These are phyloP conservation scores for Symphodus melops DNA, from an alignment of 2,113 vertebrate genomes.

Conservation along the genomic window DNA sequence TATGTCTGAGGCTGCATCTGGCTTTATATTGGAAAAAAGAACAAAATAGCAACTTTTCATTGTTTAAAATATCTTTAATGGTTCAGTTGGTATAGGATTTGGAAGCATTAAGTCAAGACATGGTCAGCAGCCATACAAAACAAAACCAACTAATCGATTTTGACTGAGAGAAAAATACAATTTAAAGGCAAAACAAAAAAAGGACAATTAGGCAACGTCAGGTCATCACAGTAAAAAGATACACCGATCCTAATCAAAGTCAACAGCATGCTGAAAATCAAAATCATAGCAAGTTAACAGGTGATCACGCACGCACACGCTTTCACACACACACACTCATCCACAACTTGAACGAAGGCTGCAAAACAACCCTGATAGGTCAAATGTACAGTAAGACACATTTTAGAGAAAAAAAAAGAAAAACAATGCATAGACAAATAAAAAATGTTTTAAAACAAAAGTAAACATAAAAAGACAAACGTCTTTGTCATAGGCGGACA, in stretches of 20 bases:
- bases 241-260: constrained; percentile 64
- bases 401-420: constrained; percentile 55
- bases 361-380: constrained; percentile 60
- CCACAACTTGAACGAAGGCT: constrained; percentile 56
- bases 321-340: constrained; percentile 18
- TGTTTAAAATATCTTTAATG: constrained; percentile 84
- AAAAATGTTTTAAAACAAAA: constrained; percentile 75
- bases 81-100: constrained; percentile 84
- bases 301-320: constrained; percentile 12
- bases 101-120: constrained; percentile 84
- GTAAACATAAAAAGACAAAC: constrained; percentile 76
- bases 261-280: constrained; percentile 74
- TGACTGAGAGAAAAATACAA: constrained; percentile 64
- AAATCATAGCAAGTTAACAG: constrained; percentile 46
- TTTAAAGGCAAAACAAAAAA: constrained; percentile 55
- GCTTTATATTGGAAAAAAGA: background rate
- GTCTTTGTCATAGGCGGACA: constrained; percentile 59
- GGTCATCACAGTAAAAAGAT: constrained; percentile 81
- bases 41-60: background rate
- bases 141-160: constrained; percentile 68
- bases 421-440: constrained; percentile 82
- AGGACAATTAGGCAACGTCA: constrained; percentile 68
- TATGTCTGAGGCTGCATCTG: background rate
- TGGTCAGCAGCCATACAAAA: constrained; percentile 79
- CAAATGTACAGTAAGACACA: constrained; percentile 78